These are phyloP conservation scores for Meda fulgida DNA, from an alignment of 2,797 vertebrate species.

Conservation along the genomic window DNA sequence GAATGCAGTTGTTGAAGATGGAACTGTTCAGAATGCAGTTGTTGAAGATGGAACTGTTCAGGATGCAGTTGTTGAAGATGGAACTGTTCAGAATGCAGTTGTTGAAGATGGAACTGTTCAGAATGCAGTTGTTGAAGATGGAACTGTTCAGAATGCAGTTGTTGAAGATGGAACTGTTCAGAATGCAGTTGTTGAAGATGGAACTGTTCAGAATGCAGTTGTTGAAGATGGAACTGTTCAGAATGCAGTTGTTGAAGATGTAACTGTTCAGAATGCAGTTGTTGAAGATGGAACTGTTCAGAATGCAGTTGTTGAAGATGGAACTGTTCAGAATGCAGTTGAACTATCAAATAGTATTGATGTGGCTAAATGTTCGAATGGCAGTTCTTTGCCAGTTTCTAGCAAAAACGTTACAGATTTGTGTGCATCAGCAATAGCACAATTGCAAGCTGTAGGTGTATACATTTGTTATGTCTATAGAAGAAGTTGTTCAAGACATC, in stretches of 20 bases:
- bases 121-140: not conserved
- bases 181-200: not conserved
- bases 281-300: too few relatives aligned
- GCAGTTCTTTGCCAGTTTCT: not conserved
- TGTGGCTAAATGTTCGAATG: not conserved
- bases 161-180: too few relatives aligned
- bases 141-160: too few relatives aligned
- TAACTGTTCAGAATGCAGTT: not conserved
- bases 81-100: too few relatives aligned
- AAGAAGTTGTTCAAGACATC: conserved; percentile 5
- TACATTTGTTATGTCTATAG: not conserved
- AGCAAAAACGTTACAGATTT: too few relatives aligned
- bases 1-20: too few relatives aligned
- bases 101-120: too few relatives aligned
- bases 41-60: too few relatives aligned
- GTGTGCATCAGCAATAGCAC: conserved; percentile 2
- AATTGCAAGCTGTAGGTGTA: not conserved
- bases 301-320: too few relatives aligned
- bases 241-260: conserved; percentile 11
- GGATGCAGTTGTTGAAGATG: not conserved
- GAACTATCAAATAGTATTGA: not conserved
- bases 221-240: too few relatives aligned
- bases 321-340: not conserved
- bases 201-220: too few relatives aligned
- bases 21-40: not conserved